Evolutionary conservation across 2,888 invertebrate species (phyloP), one percentile per base, ranked within the genome.

Genomic region (Lucinisca nassula): DNA sequence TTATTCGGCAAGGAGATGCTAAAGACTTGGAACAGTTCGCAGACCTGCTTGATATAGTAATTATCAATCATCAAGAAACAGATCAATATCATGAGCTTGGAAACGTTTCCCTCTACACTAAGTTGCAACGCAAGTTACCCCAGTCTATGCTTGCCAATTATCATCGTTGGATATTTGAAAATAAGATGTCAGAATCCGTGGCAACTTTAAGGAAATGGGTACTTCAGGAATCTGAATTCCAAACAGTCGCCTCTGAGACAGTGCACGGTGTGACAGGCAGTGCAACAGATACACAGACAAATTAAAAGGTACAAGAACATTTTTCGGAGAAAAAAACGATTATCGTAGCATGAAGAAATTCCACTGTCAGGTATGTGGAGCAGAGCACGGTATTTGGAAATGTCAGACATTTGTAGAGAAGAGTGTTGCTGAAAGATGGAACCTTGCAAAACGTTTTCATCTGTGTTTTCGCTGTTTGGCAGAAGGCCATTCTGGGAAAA

Each of bases 121-220:
- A 55, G 55, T 70, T 82, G 17, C 75, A 79, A 73, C 40, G 35
- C 8, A 87, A 87, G 45, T 21, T 87, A n/a, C 70, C 87, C 14
- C 30, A 58, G 58, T 37, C 76, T 2, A 82, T 82, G 76, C 55
- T 86, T 4, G 24, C 75, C 17, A 77, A 67, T 49, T 85, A 85
- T 27, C 82, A 86, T 76, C 40, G 79, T 1, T 79, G 79, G 79
- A 70, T 86, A 17, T 79, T 40, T 45, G 85, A 86, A 73, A 79
- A 79, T 4, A 17, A 61, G 17, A 37, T 61, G 51, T 30, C n/a
- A 30, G 78, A 82, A 45, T 67, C 77, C n/a, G 85, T 85, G 12
- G 40, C 67, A 24, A 24, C 40, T 24, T 61, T 82, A 30, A 12
- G 74, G n/a, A 55, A 78, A 17, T 81, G 78, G 81, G 51, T 82